A percentile compares a stretch with the other conserved stretches of the same genome.
phyloP scores from a whole-genome alignment of 2,113 vertebrate genomes.

The Alosa alosa region DNA sequence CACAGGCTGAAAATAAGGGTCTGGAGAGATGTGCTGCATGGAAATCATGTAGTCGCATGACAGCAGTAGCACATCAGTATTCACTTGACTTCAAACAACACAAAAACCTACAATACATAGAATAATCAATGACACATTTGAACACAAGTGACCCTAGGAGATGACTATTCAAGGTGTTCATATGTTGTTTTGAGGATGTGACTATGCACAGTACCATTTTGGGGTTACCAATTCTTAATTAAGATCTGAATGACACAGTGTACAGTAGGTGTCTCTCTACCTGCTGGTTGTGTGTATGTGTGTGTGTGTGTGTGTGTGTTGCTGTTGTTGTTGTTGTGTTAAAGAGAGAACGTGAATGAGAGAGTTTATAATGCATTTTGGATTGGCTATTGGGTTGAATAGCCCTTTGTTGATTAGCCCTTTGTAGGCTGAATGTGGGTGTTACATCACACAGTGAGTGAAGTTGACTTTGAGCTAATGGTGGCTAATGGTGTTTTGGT shows the following conservation, averaged over 20 bases:
- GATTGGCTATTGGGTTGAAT: no score
- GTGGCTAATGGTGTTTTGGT: constrained; percentile 8
- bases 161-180: not conserved
- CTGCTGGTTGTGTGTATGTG: no score
- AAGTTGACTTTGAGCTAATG: not conserved
- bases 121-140: not conserved
- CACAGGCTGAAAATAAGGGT: not conserved
- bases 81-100: not conserved
- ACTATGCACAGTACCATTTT: not conserved
- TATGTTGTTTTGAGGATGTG: not conserved
- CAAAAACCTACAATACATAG: not conserved
- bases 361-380: no score
- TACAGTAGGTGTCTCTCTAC: no score
- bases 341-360: no score
- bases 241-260: no score
- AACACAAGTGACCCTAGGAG: not conserved
- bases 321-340: no score
- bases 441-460: not conserved
- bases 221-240: no score
- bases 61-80: not conserved
- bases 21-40: not conserved
- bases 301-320: no score
- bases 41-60: not conserved
- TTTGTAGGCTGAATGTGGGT: not conserved
- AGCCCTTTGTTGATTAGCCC: no score